phyloP scores from a whole-genome alignment of 2,113 vertebrate species.

The Sinocyclocheilus anophthalmus region DNA sequence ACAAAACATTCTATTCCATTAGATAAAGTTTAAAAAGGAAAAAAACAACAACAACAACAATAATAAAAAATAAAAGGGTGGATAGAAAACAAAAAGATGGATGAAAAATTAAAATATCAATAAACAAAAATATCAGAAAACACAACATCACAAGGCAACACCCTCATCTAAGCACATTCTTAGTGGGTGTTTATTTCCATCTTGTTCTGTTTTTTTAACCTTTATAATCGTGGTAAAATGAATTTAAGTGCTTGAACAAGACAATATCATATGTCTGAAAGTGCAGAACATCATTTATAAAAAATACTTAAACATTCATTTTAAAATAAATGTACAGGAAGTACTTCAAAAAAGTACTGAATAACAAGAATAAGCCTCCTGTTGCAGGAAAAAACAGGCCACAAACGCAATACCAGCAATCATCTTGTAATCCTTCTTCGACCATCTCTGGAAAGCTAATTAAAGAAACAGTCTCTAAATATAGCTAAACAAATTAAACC shows the following conservation, averaged over 20 bases:
- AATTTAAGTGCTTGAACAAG: background rate
- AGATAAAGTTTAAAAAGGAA: no score
- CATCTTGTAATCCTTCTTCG: background rate
- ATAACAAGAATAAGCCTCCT: background rate
- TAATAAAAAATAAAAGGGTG: background rate
- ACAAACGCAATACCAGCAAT: background rate
- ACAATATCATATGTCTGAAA: background rate
- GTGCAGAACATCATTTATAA: background rate
- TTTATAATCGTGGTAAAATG: background rate
- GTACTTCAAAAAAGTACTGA: background rate
- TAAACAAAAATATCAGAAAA: no score
- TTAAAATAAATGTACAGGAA: background rate
- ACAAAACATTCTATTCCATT: background rate
- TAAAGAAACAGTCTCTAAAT: constrained; percentile 20
- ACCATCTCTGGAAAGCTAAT: constrained; percentile 2
- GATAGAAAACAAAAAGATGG: background rate
- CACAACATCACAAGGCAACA: background rate
- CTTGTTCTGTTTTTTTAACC: background rate
- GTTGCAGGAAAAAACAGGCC: background rate
- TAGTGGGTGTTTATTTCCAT: background rate
- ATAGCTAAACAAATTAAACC: constrained; percentile 41
- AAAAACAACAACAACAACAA: no score
- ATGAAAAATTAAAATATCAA: background rate
- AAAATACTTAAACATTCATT: background rate
- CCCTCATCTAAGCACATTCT: background rate